These are phyloP conservation scores for Lepidotrigona ventralis DNA, from an alignment of 1,140 invertebrate species.

Conservation along the genomic window DNA sequence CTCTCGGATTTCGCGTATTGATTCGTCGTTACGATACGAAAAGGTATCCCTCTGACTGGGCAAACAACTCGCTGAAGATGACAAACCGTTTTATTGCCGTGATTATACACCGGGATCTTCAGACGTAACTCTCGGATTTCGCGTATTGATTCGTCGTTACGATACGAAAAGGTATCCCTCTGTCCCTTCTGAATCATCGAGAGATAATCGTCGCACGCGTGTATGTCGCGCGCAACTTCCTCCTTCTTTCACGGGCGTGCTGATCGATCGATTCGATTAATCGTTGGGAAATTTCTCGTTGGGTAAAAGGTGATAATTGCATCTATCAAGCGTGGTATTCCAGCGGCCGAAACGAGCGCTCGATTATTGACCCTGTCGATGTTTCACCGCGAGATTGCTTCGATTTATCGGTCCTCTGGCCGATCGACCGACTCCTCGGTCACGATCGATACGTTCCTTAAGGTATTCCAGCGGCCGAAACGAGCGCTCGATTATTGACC, in stretches of 20 bases:
- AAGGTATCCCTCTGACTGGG: background rate
- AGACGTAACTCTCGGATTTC: background rate
- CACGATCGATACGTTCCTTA: conserved; percentile 11
- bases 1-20: background rate
- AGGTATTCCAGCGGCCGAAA: background rate
- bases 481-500: background rate
- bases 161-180: background rate
- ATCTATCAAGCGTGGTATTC: background rate
- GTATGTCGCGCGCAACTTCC: too few species aligned
- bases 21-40: background rate
- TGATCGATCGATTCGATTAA: conserved; percentile 6
- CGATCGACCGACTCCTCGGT: background rate
- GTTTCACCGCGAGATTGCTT: conserved; percentile 4
- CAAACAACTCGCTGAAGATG: background rate
- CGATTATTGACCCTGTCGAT: background rate
- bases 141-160: background rate
- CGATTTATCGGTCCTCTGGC: conserved; percentile 17
- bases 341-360: background rate
- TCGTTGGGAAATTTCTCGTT: background rate
- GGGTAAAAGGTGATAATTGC: background rate
- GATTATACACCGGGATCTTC: background rate
- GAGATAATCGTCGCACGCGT: background rate
- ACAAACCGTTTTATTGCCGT: conserved; percentile 38
- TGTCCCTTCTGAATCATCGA: background rate
- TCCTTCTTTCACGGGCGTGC: background rate